Evolutionary conservation across 2,888 invertebrate species (phyloP).

Genomic region (Monochamus alternatus): DNA sequence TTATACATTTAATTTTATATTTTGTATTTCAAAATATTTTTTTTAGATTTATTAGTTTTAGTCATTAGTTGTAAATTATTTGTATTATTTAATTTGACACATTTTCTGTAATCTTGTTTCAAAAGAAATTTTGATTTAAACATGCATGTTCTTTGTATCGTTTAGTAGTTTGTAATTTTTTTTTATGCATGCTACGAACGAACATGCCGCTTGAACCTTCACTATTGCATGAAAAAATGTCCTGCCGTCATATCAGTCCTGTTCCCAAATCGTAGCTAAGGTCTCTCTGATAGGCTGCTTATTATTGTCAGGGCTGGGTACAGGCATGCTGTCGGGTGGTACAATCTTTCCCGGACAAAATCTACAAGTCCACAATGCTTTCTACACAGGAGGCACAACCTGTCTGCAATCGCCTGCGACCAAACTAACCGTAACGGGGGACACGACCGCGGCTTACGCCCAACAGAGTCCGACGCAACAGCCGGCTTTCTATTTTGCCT

Average conservation of each 20-base stretch:
- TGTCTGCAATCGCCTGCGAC: slow-evolving; percentile 64
- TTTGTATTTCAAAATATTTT: too few species aligned
- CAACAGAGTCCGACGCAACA: slow-evolving; percentile 70
- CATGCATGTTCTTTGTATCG: background rate
- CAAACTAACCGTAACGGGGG: slow-evolving; percentile 60
- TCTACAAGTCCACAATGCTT: slow-evolving; percentile 71
- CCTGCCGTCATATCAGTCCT: background rate
- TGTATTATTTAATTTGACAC: too few species aligned
- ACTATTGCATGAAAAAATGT: slow-evolving; percentile 21
- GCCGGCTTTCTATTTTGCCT: slow-evolving; percentile 72
- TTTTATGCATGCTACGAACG: background rate
- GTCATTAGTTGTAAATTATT: background rate
- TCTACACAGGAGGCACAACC: slow-evolving; percentile 66
- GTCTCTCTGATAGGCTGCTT: slow-evolving; percentile 51
- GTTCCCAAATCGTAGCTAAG: slow-evolving; percentile 44
- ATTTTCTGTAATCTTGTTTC: too few species aligned
- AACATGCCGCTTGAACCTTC: slow-evolving; percentile 4
- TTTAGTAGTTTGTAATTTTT: background rate
- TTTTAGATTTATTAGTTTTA: too few species aligned
- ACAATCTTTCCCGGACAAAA: slow-evolving; percentile 67
- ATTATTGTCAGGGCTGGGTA: slow-evolving; percentile 68
- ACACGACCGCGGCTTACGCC: slow-evolving; percentile 49
- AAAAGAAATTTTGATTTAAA: too few species aligned
- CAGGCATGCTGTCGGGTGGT: slow-evolving; percentile 69
- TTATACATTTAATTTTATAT: too few species aligned